Evolutionary conservation across 2,113 vertebrate genomes (phyloP), one percentile per base, ranked within the genome.

Genomic region (Rhabdornis inornatus): DNA sequence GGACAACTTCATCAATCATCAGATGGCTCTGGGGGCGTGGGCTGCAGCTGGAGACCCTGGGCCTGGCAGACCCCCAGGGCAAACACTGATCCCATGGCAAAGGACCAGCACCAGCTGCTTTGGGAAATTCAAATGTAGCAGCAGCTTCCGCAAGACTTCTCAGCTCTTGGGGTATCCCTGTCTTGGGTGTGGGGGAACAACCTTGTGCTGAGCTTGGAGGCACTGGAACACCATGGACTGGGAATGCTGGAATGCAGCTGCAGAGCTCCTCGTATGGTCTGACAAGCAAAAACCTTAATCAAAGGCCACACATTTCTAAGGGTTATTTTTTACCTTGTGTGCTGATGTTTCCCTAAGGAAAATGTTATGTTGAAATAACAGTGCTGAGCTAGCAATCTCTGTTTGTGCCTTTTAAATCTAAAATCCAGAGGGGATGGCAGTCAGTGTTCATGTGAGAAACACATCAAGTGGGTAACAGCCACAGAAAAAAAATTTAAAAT

Each of bases 21-120:
- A 0, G 10, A 50, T 7, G 47, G 44, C 52, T 91, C 44, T 5
- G 0, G 1, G 35, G n/a, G 52, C 49, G 25, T 25, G 49, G 37
- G 74, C 52, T 49, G 53, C 87, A 94, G 66, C 61, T 89, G 89
- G 47, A 76, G 31, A 35, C 52, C 49, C 49, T 21, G 37, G 52
- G 33, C 50, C 68, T 74, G 82, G 55, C 50, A 90, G n/a, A 70
- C 9, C 79, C 70, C 37, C 1, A 1, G 35, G 79, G 20, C 24
- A 76, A 17, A 10, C 3, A 2, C 33, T 22, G 28, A 71, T 42
- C 39, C 33, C 33, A 33, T 7, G 49, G 53, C 3, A 5, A 69
- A 80, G 65, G 24, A 70, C 31, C 52, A 45, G 64, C 1, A 0
- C 44, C 89, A 86, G 94, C 89, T 86, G 52, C 87, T 95, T 42